Percentiles rank a stretch among this genome's conserved stretches.
Evolutionary conservation across 2,113 vertebrate genomes (phyloP).

Genomic region (Myrmecophaga tridactyla): DNA sequence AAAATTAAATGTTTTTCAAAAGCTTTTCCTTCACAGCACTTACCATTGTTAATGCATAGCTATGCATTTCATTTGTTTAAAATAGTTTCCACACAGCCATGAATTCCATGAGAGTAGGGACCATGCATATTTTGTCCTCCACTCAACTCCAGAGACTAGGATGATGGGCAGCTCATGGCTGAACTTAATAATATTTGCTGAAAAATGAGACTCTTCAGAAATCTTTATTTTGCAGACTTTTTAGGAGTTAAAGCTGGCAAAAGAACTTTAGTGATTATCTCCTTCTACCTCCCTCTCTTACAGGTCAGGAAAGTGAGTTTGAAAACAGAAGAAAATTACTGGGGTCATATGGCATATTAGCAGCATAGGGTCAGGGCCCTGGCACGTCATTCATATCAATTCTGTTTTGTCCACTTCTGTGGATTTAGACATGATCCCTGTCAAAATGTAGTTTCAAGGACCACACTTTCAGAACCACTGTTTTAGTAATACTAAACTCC

Average conservation of each 20-base stretch:
- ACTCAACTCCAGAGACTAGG: neutral
- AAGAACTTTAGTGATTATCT: neutral
- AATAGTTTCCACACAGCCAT: neutral
- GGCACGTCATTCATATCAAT: neutral
- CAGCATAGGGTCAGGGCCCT: accelerated
- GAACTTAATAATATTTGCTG: neutral
- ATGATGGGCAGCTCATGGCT: neutral
- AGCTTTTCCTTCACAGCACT: neutral
- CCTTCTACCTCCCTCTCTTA: neutral
- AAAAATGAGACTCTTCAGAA: neutral
- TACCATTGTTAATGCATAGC: accelerated
- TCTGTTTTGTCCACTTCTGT: neutral
- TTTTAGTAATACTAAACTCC: neutral
- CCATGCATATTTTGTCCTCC: neutral
- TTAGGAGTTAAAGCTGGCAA: neutral
- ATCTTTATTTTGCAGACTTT: neutral
- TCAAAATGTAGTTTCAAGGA: neutral
- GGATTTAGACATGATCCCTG: no score
- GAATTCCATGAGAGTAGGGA: neutral
- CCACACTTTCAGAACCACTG: neutral
- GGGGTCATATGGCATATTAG: neutral
- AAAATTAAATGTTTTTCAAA: neutral
- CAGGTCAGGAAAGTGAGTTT: neutral
- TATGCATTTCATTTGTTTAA: neutral
- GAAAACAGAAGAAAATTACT: neutral